Percentiles rank a stretch among this genome's conserved stretches.
phyloP scores from a whole-genome alignment of 2,113 vertebrate genomes.

The Carlito syrichta region DNA sequence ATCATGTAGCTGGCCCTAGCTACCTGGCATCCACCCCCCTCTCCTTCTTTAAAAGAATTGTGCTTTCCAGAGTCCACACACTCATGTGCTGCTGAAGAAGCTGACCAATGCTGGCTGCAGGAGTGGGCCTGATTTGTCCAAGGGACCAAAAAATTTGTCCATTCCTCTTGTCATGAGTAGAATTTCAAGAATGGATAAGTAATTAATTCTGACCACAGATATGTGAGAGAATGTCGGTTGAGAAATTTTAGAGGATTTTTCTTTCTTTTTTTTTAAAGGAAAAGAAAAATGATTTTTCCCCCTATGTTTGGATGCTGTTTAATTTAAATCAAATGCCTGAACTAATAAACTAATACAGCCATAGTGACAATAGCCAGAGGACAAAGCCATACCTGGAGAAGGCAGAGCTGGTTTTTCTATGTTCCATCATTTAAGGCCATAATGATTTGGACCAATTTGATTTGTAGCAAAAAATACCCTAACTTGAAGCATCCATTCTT shows the following conservation, averaged over 20 bases:
- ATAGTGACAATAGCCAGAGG: neutral
- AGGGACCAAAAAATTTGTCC: no score
- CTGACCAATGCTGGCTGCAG: neutral
- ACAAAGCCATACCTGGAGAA: neutral
- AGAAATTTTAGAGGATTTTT: neutral
- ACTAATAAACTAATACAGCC: neutral
- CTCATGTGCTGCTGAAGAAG: no score
- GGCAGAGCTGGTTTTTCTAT: neutral
- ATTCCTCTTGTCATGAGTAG: neutral
- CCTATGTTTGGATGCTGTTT: neutral
- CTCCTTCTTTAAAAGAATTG: neutral
- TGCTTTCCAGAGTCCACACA: neutral
- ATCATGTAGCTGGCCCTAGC: neutral
- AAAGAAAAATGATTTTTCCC: neutral
- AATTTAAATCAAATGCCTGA: neutral
- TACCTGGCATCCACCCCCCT: neutral
- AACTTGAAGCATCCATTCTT: neutral
- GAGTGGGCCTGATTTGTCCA: neutral
- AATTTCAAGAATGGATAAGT: neutral
- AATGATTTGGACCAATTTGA: neutral
- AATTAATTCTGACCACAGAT: neutral
- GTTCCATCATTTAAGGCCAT: neutral
- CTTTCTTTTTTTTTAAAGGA: neutral
- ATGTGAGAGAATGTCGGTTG: neutral
- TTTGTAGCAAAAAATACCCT: neutral